Conservation (phyloP, 2,797 vertebrate species). For the Megaceryle alcyon region DNA sequence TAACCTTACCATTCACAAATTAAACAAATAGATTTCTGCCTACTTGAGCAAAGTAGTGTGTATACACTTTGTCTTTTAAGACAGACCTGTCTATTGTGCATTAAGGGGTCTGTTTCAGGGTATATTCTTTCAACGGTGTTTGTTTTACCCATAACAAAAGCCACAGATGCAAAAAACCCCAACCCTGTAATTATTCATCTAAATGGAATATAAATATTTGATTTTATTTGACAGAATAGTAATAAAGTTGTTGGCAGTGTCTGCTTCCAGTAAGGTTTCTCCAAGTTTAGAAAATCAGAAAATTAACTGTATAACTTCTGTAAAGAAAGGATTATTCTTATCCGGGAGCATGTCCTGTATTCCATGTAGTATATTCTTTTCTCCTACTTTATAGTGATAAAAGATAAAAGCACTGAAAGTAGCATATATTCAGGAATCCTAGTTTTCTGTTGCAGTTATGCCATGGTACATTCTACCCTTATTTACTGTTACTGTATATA, state of each 20-base stretch:
- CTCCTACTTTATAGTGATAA: neutral
- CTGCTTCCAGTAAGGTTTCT: neutral
- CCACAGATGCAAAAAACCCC: neutral
- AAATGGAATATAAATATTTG: neutral
- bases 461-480: neutral
- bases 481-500: neutral
- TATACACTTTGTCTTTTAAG: neutral
- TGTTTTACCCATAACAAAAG: neutral
- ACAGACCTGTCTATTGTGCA: constrained; percentile 24
- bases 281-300: neutral
- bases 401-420: neutral
- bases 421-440: neutral
- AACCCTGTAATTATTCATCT: neutral
- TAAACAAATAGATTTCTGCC: constrained; percentile 5
- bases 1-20: constrained; percentile 25
- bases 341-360: neutral
- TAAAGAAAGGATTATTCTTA: neutral
- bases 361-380: neutral
- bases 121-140: neutral
- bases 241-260: neutral
- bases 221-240: neutral
- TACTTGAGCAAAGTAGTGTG: neutral
- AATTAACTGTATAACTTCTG: neutral
- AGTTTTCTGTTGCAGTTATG: neutral
- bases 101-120: neutral